Evolutionary conservation across 2,888 invertebrate species (phyloP).

Genomic region (Pseudococcus viburni): DNA sequence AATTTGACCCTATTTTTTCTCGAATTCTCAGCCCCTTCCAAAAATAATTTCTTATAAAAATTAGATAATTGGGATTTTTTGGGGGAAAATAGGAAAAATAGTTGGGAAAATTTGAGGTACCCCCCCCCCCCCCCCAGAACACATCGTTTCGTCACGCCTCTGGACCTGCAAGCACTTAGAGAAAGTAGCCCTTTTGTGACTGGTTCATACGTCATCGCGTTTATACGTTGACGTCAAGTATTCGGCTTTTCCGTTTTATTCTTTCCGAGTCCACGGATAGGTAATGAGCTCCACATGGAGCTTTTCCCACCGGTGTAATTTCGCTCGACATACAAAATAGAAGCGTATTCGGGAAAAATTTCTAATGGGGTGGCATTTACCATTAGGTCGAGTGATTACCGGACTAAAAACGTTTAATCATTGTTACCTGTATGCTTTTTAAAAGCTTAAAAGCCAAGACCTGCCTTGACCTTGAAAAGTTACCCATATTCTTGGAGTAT

Average conservation of each 20-base stretch:
- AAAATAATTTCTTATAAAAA: too few species aligned
- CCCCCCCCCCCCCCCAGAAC: too few species aligned
- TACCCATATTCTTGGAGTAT: background rate
- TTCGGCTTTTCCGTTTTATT: constrained; percentile 7
- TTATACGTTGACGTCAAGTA: background rate
- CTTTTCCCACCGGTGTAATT: constrained; percentile 10
- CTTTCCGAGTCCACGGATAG: background rate
- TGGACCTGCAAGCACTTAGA: constrained; percentile 1
- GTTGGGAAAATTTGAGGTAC: too few species aligned
- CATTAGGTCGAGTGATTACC: background rate
- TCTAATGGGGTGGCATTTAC: background rate
- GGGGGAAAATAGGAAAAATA: too few species aligned
- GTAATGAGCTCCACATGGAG: constrained; percentile 14
- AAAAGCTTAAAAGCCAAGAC: background rate
- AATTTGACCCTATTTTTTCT: too few species aligned
- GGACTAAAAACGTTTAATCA: background rate
- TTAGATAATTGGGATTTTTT: too few species aligned
- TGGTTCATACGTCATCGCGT: background rate
- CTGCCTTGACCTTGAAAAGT: background rate
- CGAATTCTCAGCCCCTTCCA: too few species aligned
- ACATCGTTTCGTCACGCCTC: too few species aligned
- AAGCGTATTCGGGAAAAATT: background rate
- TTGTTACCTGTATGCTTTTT: background rate
- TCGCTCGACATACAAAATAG: background rate
- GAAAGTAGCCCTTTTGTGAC: background rate